Evolutionary conservation across 2,888 invertebrate species (phyloP).

Genomic region (Podabrus alpinus): DNA sequence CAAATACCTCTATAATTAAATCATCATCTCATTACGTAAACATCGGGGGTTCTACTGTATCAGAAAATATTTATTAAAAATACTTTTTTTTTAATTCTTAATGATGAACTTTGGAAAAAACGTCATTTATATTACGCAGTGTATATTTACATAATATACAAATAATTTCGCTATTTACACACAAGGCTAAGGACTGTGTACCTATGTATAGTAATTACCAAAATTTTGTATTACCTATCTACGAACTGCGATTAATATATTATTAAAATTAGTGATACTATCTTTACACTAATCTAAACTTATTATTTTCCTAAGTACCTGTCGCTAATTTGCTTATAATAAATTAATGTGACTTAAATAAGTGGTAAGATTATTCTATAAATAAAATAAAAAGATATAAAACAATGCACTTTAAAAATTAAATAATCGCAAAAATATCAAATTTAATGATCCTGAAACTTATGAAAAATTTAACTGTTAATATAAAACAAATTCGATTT

Average conservation of each 20-base stretch:
- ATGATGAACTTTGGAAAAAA: not conserved
- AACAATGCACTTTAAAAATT: not conserved
- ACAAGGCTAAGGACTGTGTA: not conserved
- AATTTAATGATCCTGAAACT: not conserved
- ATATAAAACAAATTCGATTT: not conserved
- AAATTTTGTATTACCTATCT: not conserved
- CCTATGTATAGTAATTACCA: not conserved
- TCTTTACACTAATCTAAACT: too few relatives aligned
- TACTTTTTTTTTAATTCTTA: not conserved
- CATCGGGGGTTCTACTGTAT: too few relatives aligned
- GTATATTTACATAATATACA: not conserved
- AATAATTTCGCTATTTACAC: not conserved
- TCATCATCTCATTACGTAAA: too few relatives aligned
- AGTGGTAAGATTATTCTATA: not conserved
- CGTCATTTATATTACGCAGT: not conserved
- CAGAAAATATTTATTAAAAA: not conserved
- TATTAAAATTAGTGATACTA: too few relatives aligned
- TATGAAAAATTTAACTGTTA: not conserved
- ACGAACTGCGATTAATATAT: not conserved
- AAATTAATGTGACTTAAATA: not conserved
- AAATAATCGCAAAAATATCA: not conserved
- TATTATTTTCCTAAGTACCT: too few relatives aligned
- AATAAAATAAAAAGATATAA: not conserved
- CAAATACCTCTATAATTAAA: too few relatives aligned
- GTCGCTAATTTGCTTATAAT: not conserved